Base-by-base conservation (phyloP, 2,113 vertebrate genomes). In the Ivindomyrus marchei region DNA sequence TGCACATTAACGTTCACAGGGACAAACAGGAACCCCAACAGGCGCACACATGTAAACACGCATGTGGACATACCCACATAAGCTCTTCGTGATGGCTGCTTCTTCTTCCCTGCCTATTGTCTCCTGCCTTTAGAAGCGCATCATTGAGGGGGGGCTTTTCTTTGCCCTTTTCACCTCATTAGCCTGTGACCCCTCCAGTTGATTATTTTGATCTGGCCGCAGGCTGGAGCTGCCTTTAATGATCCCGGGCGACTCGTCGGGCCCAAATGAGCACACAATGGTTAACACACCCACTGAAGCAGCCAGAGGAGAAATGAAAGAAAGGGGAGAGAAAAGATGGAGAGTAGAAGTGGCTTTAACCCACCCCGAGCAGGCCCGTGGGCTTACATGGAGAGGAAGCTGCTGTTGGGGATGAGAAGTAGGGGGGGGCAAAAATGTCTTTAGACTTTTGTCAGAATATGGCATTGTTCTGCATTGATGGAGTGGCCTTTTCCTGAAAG, bases 151-250 rank as follows among this genome's bases (percentile, higher is more conserved):
- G 74, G 89, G 94, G 93, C 91, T 93, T 94, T 95, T 93, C 95
- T 91, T 8, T 53, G 92, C 89, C 92, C 92, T 92, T 95, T 96
- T 96, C 93, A 95, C 96, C 95, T 95, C 93, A 95, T 96, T 96
- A 96, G 95, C 94, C 95, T 95, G 94, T 96, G 95, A 96, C 95
- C 96, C 95, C 95, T 95, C 92, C 93, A 96, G 95, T 96, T 96
- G 95, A 96, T 96, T 96, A 96, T 96, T 95, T 95, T 95, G 95
- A 96, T 96, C 95, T 95, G 95, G 94, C 96, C 94, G 95, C 94
- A 96, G 95, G 92, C 94, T 92, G 89, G 95, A 93, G 93, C 94
- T 95, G 93, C 92, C 93, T 96, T 96, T 96, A 95, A 95, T 95
- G 94, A 95, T 95, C 93, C 95, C 93, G 94, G 94, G 94, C 94